Evolutionary conservation across 2,888 invertebrate genomes (phyloP).

Genomic region (Dromius quadrimaculatus): DNA sequence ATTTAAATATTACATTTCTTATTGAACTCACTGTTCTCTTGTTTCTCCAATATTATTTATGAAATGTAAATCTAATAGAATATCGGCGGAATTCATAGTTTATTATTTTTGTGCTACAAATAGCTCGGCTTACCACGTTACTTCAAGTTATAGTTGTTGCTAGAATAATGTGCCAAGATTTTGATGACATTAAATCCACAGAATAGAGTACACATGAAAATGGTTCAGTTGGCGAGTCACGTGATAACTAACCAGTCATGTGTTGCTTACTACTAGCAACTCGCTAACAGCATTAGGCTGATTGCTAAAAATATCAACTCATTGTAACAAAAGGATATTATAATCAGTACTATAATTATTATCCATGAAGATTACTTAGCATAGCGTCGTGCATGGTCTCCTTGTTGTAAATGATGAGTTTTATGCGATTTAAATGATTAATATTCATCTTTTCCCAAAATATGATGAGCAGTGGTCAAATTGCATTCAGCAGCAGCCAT

Average conservation of each 20-base stretch:
- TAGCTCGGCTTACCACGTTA: too few relatives aligned
- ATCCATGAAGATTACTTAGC: too few relatives aligned
- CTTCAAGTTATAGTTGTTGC: background rate
- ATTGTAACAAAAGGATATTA: too few relatives aligned
- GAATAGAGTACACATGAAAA: background rate
- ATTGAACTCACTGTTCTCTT: background rate
- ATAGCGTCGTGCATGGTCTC: too few relatives aligned
- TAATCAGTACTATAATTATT: too few relatives aligned
- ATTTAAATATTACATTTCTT: background rate
- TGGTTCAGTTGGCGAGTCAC: constrained; percentile 1
- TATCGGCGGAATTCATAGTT: background rate
- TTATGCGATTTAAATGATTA: too few relatives aligned
- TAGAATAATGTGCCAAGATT: background rate
- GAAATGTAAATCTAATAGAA: background rate
- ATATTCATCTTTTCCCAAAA: too few relatives aligned
- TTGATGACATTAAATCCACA: background rate
- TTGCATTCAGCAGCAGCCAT: too few relatives aligned
- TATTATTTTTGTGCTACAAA: too few relatives aligned
- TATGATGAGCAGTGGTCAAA: too few relatives aligned
- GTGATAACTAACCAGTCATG: background rate
- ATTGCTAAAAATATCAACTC: too few relatives aligned
- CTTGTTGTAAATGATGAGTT: too few relatives aligned
- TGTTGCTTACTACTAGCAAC: background rate
- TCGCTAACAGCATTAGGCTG: constrained; percentile 7
- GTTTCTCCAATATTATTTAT: background rate